Base-by-base conservation (phyloP, 1,140 invertebrate species). In the Eubasilissa regina region DNA sequence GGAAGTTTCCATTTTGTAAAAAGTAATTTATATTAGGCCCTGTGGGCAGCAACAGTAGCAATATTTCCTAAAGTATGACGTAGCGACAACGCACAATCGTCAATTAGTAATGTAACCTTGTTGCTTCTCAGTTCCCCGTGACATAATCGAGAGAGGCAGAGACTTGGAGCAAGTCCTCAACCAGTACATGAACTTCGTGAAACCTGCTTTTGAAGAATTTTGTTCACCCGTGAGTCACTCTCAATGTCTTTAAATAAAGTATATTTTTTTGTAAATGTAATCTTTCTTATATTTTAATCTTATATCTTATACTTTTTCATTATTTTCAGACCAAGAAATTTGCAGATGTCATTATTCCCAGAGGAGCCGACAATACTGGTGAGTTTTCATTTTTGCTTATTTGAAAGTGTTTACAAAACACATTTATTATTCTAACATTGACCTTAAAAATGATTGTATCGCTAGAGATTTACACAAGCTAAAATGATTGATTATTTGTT, bases 171-270 rank as follows among this genome's bases (percentile, higher is more conserved):
- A 97, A 83, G 97, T 99, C 55, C 90, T 99, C 15, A 95, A 95
- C 85, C 97, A 99, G 86, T 99, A 99, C 87, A 98, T 97, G 92
- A 97, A 95, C 85, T 97, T 95, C 86, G 98, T 99, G 0, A 99
- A 99, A 87, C 98, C 98, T 51, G 98, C 98, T 0, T 99, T 99
- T 90, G 98, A 99, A 88, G 98, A 99, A 87, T 99, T 99, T 90
- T 99, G 98, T 87, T 92, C 98, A 83, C 98, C 98, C 56, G 96
- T 97, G 90, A 93, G 92, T 91, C 25, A 78, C 53, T 45, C 19
- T 58, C 21, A 19, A 19, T 15, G 9, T 70, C 17, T 19, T 55
- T 55, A n/a, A 7, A 6, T 35, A 35, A 35, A 35, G 1, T 3
- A n/a, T 64, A 64, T 64, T 64, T 68, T 60, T 21, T 51, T 17